A percentile compares a stretch with the other conserved stretches of the same genome.
Conservation (phyloP, 2,888 invertebrate genomes). For the Formica aserva region DNA sequence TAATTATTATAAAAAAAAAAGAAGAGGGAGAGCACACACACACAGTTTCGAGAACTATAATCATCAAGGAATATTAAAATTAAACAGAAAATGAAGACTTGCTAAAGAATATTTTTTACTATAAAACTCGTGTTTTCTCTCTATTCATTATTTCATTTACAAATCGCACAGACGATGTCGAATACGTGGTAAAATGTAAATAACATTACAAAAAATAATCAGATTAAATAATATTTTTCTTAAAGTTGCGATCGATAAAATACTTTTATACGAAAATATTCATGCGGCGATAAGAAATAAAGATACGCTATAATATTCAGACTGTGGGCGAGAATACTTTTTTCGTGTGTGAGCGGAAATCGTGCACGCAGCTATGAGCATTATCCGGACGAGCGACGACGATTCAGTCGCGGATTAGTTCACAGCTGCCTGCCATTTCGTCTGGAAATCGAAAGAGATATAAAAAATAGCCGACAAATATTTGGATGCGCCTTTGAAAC, state of each 20-base stretch:
- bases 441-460: conserved; percentile 32
- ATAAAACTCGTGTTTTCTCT: not conserved
- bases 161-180: not conserved
- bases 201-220: not conserved
- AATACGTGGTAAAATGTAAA: not conserved
- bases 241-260: not conserved
- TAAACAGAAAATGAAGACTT: not conserved
- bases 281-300: not conserved
- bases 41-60: not conserved
- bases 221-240: not conserved
- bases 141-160: not conserved
- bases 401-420: conserved; percentile 36
- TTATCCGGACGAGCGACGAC: conserved; percentile 20
- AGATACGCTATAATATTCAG: not conserved
- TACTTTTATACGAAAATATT: not conserved
- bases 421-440: conserved; percentile 18
- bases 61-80: not conserved
- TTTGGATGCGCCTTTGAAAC: conserved; percentile 37
- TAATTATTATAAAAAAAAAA: not conserved
- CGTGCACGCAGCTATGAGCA: conserved; percentile 15
- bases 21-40: not conserved
- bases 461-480: conserved; percentile 28
- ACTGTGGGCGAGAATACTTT: conserved; percentile 22
- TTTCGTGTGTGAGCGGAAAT: conserved; percentile 15
- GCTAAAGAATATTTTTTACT: not conserved